Conservation (phyloP, 1,140 invertebrate species). For the Aphelenchoides besseyi region DNA sequence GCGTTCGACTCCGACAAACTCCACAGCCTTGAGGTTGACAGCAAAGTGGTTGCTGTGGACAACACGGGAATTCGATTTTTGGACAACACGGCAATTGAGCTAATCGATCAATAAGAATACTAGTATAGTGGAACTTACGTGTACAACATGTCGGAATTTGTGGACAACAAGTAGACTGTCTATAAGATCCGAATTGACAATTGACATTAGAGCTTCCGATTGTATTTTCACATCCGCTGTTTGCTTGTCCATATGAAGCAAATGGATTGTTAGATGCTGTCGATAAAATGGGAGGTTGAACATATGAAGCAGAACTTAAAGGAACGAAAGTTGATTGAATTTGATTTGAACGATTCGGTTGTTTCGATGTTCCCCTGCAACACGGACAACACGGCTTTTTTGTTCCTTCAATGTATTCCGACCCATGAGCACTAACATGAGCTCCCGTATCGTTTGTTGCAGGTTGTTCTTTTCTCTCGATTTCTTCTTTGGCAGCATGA, state of each 20-base stretch:
- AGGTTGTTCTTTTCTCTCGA: not conserved
- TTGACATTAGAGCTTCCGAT: not conserved
- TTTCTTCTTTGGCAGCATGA: not conserved
- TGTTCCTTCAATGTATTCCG: not conserved
- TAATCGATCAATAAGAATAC: not conserved
- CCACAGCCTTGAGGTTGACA: conserved; percentile 32
- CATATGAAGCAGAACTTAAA: not conserved
- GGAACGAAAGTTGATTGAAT: not conserved
- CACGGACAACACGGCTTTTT: conserved; percentile 4
- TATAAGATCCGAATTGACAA: not conserved
- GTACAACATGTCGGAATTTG: conserved; percentile 4
- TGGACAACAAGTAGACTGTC: not conserved
- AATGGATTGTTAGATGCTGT: too few species aligned
- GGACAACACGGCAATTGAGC: conserved; percentile 36
- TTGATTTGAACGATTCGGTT: not conserved
- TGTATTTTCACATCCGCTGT: not conserved
- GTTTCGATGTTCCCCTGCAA: not conserved
- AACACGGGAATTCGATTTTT: conserved; percentile 29
- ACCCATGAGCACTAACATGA: not conserved
- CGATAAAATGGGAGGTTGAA: not conserved
- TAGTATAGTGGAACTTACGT: not conserved
- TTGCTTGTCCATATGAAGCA: not conserved
- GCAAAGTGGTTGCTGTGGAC: conserved; percentile 32
- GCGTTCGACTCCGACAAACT: conserved; percentile 26
- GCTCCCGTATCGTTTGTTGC: not conserved